These are phyloP conservation scores for Sparidentex hasta DNA, from an alignment of 2,797 vertebrate species.

Conservation along the genomic window DNA sequence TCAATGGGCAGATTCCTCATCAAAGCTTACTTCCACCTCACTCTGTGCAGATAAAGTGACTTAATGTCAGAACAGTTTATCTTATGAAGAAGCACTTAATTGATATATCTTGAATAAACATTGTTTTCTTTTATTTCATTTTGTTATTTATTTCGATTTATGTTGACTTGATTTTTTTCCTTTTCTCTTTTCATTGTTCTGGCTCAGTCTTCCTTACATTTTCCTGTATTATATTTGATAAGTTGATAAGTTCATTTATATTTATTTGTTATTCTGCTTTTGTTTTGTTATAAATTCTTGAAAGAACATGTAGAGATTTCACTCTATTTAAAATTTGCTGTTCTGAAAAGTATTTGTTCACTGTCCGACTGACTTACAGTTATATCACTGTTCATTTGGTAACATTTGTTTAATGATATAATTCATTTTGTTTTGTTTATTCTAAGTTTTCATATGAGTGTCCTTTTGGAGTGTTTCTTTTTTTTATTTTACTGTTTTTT, in stretches of 20 bases:
- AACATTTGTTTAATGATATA: not conserved
- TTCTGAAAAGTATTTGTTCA: not conserved
- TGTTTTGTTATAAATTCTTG: conserved; percentile 1
- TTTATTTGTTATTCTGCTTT: conserved; percentile 3
- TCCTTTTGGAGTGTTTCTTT: conserved; percentile 17
- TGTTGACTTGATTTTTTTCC: not conserved
- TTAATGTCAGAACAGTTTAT: not conserved
- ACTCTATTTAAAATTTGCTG: not conserved
- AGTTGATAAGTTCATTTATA: not conserved
- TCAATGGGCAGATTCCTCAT: conserved; percentile 9
- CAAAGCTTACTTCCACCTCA: not conserved
- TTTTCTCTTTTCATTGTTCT: conserved; percentile 24
- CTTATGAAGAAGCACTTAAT: not conserved
- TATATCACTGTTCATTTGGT: not conserved
- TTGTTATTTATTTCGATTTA: not conserved
- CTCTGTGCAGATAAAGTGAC: not conserved
- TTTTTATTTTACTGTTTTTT: not conserved
- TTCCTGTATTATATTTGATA: conserved; percentile 7
- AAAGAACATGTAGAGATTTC: conserved; percentile 5
- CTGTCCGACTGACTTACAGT: too few relatives aligned
- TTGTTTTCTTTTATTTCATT: conserved; percentile 1
- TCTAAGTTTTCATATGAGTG: not conserved
- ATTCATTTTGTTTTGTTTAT: conserved; percentile 22
- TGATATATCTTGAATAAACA: not conserved
- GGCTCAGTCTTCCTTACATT: not conserved